Evolutionary conservation across 2,888 invertebrate genomes (phyloP), one percentile per base, ranked within the genome.

Genomic region (Vandiemenella viatica): DNA sequence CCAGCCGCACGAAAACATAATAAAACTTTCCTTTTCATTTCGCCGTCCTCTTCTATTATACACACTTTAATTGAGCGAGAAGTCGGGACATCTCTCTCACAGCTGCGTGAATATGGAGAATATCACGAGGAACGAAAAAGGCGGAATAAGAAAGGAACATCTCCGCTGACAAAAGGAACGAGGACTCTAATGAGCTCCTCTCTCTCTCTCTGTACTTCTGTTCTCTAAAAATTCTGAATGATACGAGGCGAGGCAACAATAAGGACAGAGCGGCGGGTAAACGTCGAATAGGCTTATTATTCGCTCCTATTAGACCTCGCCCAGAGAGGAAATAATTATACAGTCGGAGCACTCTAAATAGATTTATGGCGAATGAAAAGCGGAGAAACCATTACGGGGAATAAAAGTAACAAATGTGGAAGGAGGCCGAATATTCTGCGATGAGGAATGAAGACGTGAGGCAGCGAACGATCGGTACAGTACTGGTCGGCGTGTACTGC

Each of bases 131-230:
- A 32, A 32, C 13, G n/a, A 32, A 32, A 32, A 32, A 13, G 32
- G n/a, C n/a, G n/a, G 32, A 13, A 32, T 32, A 32, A 32, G 32
- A 32, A 32, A 32, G 32, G n/a, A 32, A 32, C 32, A 32, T 32
- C 32, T 32, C 32, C n/a, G 37, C 42, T 45, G 22, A 50, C 45
- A 50, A 50, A 50, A 46, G 46, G 23, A 50, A 46, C 18, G 45
- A 46, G 46, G 46, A 45, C 46, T 21, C 50, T 50, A 50, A 50
- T 50, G 50, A 50, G 45, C 50, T 50, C 45, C 18, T 45, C 41
- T 50, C 46, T 44, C 38, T 38, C n/a, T n/a, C n/a, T 32, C 32
- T 32, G 32, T 32, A n/a, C 32, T 32, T 32, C 32, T 32, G 32
- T 32, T 32, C 32, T 32, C n/a, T 32, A 32, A 32, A 32, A 32